Evolutionary conservation across 2,113 vertebrate species (phyloP), one percentile per base, ranked within the genome.

Genomic region (Mastomys coucha): DNA sequence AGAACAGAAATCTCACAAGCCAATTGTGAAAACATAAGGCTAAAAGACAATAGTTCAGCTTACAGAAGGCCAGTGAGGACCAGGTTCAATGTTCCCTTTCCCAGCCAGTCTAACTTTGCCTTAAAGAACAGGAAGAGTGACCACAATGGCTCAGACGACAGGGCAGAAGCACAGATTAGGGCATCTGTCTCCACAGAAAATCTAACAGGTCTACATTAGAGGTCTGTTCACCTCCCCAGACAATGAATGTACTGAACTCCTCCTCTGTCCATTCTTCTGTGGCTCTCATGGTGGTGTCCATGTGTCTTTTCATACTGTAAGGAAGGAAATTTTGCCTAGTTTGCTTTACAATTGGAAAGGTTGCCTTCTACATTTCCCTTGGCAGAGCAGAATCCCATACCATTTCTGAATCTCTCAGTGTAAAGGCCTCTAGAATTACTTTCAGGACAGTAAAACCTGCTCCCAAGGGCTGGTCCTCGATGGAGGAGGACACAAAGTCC

Each of bases 11-110:
- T 11, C 33, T n/a, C 81, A 72, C 12, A 14, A 13, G 16, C 7
- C 49, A 24, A 58, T 1, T 0, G 42, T 36, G 36, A 3, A 1
- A 19, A n/a, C 4, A 14, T 0, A 33, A 58, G 17, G 20, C n/a
- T 22, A 12, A 0, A 80, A n/a, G 67, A 42, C 39, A 45, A 20
- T 58, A 87, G 6, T 6, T n/a, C 45, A 7, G 1, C 2, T 31
- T 73, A 53, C 0, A 0, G 1, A 19, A 42, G 45, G 65, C 16
- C 20, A 0, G 6, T 0, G 28, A 72, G 63, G 36, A 69, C 22
- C 0, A 14, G 1, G n/a, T 0, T 1, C 6, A 24, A 24, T 24
- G 45, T 53, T 33, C 45, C 45, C 65, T 72, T 51, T 53, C 33
- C 65, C 33, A 1, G 10, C 28, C 88, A 58, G 36, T 16, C 45